Evolutionary conservation across 2,888 invertebrate species (phyloP).

Genomic region (Xylota sylvarum): DNA sequence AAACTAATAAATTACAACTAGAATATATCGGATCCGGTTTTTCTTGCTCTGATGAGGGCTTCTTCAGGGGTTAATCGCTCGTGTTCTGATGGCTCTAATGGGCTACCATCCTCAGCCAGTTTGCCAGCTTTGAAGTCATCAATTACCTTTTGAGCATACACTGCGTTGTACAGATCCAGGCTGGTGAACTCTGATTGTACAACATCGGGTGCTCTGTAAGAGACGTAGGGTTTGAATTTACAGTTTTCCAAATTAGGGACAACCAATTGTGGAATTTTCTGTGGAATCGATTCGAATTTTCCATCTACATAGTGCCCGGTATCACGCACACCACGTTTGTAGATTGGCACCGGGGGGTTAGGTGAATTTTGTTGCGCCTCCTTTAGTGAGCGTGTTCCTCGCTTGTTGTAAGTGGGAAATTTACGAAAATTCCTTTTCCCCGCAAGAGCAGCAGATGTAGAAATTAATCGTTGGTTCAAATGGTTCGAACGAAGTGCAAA

Average conservation of each 20-base stretch:
- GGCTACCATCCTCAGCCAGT: slow-evolving; percentile 88
- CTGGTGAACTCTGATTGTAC: slow-evolving; percentile 93
- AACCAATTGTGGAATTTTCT: slow-evolving; percentile 96
- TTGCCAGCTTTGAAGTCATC: slow-evolving; percentile 90
- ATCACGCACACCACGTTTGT: slow-evolving; percentile 90
- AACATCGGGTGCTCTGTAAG: slow-evolving; percentile 92
- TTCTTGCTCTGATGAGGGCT: slow-evolving; percentile 89
- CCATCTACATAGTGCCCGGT: slow-evolving; percentile 87
- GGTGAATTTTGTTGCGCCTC: slow-evolving; percentile 84
- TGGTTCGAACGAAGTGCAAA: not conserved
- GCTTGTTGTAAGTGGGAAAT: slow-evolving; percentile 90
- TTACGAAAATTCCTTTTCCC: slow-evolving; percentile 94
- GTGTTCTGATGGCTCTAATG: slow-evolving; percentile 89
- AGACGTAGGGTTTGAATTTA: slow-evolving; percentile 96
- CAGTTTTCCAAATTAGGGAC: slow-evolving; percentile 95
- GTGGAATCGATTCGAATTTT: slow-evolving; percentile 89
- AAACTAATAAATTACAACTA: slow-evolving; percentile 77
- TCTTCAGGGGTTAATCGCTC: slow-evolving; percentile 90
- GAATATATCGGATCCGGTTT: slow-evolving; percentile 94
- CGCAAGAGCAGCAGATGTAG: slow-evolving; percentile 85
- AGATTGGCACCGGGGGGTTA: slow-evolving; percentile 88
- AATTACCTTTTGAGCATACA: slow-evolving; percentile 92
- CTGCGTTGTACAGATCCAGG: slow-evolving; percentile 91
- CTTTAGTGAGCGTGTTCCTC: slow-evolving; percentile 90
- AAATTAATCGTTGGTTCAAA: slow-evolving; percentile 82